These are phyloP conservation scores for Apteryx mantelli DNA, from an alignment of 2,113 vertebrate species.

Conservation along the genomic window DNA sequence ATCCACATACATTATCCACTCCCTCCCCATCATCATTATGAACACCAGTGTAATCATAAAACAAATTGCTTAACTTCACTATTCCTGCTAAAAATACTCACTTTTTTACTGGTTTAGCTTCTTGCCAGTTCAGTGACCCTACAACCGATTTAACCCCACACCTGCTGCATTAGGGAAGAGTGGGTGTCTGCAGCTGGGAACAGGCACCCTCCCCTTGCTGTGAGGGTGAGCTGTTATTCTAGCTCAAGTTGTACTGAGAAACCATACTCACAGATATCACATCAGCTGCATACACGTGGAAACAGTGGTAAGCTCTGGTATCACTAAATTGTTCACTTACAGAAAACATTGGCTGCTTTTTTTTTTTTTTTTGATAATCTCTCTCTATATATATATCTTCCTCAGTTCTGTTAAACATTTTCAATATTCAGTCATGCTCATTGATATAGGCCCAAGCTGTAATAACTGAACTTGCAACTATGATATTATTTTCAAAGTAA, in stretches of 20 bases:
- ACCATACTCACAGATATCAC: neutral
- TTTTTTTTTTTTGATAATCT: neutral
- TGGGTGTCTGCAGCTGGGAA: neutral
- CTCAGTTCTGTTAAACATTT: neutral
- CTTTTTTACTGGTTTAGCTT: neutral
- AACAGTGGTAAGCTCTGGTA: neutral
- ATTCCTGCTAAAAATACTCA: neutral
- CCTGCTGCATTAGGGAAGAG: neutral
- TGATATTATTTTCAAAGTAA: neutral
- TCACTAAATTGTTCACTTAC: neutral
- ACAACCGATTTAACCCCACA: neutral
- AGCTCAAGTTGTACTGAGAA: neutral
- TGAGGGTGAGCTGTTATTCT: neutral
- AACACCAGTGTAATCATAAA: neutral
- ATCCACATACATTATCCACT: neutral
- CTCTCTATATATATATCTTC: accelerated
- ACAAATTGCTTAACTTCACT: neutral
- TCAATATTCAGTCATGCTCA: neutral
- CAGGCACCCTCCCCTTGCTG: neutral
- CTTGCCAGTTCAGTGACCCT: neutral
- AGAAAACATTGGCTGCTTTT: neutral
- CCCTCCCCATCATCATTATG: neutral
- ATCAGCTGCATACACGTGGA: neutral
- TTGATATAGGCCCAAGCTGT: neutral
- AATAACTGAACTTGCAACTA: neutral